phyloP scores from a whole-genome alignment of 2,888 invertebrate genomes.

The Cephonodes hylas region DNA sequence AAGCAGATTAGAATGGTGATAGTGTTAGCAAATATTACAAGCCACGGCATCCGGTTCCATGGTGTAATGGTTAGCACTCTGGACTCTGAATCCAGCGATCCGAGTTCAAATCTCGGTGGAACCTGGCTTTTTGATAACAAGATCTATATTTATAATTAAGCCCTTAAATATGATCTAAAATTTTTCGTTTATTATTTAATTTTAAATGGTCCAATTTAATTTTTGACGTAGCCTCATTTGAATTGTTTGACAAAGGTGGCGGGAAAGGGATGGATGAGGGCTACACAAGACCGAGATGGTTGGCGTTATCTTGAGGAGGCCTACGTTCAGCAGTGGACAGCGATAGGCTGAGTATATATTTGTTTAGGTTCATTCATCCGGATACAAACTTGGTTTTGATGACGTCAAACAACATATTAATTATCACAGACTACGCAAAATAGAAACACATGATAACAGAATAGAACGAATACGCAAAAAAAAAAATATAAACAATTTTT shows the following conservation, averaged over 20 bases:
- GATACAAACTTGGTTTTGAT: not conserved
- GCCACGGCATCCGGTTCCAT: constrained; percentile 55
- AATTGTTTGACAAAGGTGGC: too few relatives aligned
- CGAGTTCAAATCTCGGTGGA: constrained; percentile 91
- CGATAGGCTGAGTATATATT: too few relatives aligned
- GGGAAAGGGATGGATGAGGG: too few relatives aligned
- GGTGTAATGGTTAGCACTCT: constrained; percentile 90
- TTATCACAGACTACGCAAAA: not conserved
- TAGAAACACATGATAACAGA: not conserved
- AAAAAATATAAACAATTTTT: not conserved
- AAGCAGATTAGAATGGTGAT: not conserved
- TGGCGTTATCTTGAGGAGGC: too few relatives aligned
- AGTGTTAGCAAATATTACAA: not conserved
- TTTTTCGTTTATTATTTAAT: too few relatives aligned
- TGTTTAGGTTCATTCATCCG: not conserved
- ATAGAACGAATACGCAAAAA: not conserved
- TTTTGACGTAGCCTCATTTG: too few relatives aligned
- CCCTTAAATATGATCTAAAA: too few relatives aligned
- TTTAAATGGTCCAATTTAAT: too few relatives aligned
- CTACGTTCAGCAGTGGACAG: too few relatives aligned
- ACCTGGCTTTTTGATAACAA: constrained; percentile 58
- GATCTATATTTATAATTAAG: not conserved
- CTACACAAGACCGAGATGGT: too few relatives aligned
- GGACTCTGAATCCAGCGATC: constrained; percentile 92
- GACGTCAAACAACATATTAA: not conserved